Percentiles rank a stretch among this genome's conserved stretches.
Evolutionary conservation across 2,888 invertebrate genomes (phyloP).

Genomic region (Andrena camellia): DNA sequence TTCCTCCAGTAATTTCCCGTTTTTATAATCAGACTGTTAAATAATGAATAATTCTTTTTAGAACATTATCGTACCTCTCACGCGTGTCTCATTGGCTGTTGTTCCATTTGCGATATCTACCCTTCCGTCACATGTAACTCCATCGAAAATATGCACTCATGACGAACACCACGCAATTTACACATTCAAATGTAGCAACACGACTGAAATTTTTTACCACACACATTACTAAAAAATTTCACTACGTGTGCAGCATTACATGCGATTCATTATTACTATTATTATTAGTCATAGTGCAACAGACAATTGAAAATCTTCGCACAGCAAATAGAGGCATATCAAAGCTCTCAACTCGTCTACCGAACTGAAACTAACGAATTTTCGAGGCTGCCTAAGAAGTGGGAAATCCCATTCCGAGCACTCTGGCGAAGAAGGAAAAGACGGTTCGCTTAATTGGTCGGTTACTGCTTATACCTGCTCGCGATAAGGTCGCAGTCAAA

Average conservation of each 20-base stretch:
- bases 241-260: not conserved
- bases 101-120: not conserved
- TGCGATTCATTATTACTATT: too few relatives aligned
- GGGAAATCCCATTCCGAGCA: conserved; percentile 22
- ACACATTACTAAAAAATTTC: not conserved
- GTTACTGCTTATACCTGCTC: conserved; percentile 39
- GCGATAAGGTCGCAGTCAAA: not conserved
- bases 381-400: not conserved
- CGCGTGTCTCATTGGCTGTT: not conserved
- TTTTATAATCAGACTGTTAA: not conserved
- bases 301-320: not conserved
- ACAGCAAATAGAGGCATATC: not conserved
- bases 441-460: conserved; percentile 35
- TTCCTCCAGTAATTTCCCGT: not conserved
- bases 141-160: not conserved
- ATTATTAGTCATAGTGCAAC: not conserved
- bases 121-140: not conserved
- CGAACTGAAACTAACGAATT: conserved; percentile 26
- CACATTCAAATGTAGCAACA: not conserved
- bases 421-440: conserved; percentile 9
- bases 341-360: not conserved
- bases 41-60: not conserved
- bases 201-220: not conserved
- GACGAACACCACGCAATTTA: not conserved
- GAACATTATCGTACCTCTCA: not conserved